These are phyloP conservation scores for Echinops telfairi DNA, from an alignment of 2,113 vertebrate species.

Conservation along the genomic window DNA sequence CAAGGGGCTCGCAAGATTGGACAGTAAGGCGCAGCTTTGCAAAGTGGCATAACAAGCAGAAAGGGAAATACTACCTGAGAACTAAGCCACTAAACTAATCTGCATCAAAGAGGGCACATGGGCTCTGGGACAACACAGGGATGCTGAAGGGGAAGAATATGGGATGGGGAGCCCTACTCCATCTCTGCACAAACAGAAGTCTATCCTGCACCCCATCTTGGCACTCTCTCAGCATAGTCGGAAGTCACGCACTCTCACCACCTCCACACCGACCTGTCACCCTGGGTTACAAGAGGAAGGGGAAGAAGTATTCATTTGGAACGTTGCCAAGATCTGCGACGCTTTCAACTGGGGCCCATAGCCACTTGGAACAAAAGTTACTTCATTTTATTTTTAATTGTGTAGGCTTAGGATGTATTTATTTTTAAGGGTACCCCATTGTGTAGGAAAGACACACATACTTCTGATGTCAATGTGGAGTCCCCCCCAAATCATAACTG, in stretches of 20 bases:
- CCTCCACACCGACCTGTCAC: not conserved
- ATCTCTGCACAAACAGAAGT: not conserved
- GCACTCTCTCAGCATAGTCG: not conserved
- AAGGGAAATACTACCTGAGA: not conserved
- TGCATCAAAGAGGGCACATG: not conserved
- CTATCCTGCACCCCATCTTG: not conserved
- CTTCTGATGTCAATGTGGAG: not conserved
- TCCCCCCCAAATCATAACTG: not conserved
- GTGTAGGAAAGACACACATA: not conserved
- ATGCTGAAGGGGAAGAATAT: not conserved
- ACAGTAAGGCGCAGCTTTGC: not conserved
- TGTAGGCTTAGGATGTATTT: not conserved
- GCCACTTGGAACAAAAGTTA: not conserved
- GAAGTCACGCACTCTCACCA: no score
- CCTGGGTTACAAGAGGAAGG: not conserved
- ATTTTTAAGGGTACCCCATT: conserved; percentile 21
- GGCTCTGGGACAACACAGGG: not conserved
- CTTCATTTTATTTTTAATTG: not conserved
- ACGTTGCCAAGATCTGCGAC: not conserved
- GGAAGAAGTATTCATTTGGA: not conserved
- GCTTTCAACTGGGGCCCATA: not conserved
- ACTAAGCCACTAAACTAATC: not conserved
- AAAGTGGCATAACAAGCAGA: not conserved
- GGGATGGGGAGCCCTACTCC: not conserved
- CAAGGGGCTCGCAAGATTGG: not conserved